Base-by-base conservation (phyloP, 92 coral and sea anemone genomes). In the Epizoanthus illoricatus region DNA sequence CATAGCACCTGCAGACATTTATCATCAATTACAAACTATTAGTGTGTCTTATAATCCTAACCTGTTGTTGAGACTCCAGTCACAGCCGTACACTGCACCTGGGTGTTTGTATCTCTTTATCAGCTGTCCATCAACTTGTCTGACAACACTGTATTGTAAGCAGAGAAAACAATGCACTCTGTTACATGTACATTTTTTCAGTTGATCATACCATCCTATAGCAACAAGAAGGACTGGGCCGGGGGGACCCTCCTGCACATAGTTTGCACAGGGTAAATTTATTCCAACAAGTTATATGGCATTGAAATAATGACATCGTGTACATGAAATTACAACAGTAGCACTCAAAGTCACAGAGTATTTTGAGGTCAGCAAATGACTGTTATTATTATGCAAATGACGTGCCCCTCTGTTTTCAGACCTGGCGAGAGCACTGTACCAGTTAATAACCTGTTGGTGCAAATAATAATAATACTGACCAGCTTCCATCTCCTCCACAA, bases 51-150 rank as follows among this genome's bases (percentile, higher is more conserved):
- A 36, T n/a, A n/a, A 49, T 45, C 8, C 72, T 70, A 68, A 96
- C 99, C 99, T 96, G 97, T 96, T 96, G 73, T 96, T 96, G 5
- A 94, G 92, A 72, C 99, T 96, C 99, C 99, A 96, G 65, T 96
- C 99, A 90, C 99, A 96, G 10, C 99, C 99, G 69, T 93, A 96
- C 33, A 96, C 99, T 33, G 98, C 89, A 12, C 97, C 97, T 73
- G 99, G 99, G 72, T 96, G 99, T 69, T 87, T 93, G 87, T 96
- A 96, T 58, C 72, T 88, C 88, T 96, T 92, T 15, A 96, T 61
- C 17, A 93, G 76, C 71, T 90, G 71, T 39, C 99, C 98, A 88
- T 96, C 99, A 58, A 96, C 87, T 64, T 89, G 90, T 62, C 99
- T 81, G n/a, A 96, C 92, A 63, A 96, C 91, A 83, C 99, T 96